Base-by-base conservation (phyloP, 2,888 invertebrate species). In the Dasypogon diadema region DNA sequence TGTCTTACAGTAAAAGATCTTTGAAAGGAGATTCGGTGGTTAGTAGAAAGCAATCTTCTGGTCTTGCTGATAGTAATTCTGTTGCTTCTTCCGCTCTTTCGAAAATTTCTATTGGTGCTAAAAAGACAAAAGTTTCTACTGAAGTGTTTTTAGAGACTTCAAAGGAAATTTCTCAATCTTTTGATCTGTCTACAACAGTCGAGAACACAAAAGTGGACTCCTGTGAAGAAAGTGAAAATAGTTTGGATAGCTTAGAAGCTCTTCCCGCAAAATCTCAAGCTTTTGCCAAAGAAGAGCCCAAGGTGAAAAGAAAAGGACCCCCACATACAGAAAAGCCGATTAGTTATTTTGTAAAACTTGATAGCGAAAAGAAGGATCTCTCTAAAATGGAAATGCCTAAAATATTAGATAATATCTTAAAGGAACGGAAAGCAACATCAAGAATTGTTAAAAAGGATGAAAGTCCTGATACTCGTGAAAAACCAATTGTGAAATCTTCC, bases 311-410 rank as follows among this genome's bases (percentile, higher is more conserved):
- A 26, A 8, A 30, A 55, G 6, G 21, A 37, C 21, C 68, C 54
- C 42, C 24, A 3, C 4, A 26, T 8, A 10, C 24, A 46, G 60
- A 48, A 24, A 60, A 58, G 14, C n/a, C 79, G 2, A 18, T 80
- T 42, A 78, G 79, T 51, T 80, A 79, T 77, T 80, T 79, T 48
- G 80, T 80, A 65, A 79, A 80, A 34, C 46, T 80, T 12, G 63
- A 76, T 22, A 14, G 63, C 0, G 37, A 73, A 8, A 54, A 42
- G 48, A 75, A 75, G 37, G 22, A 46, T 12, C 14, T 30, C 37
- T 21, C 21, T 21, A 65, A 46, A 72, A 10, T 12, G 21, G 63
- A 55, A 65, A n/a, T 24, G 10, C 22, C 22, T 48, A 75, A 34
- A n/a, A 12, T 30, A 10, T 5, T 37, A 12, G 68, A 22, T 4